Evolutionary conservation across 2,113 vertebrate genomes (phyloP).

Genomic region (Fulmarus glacialis): DNA sequence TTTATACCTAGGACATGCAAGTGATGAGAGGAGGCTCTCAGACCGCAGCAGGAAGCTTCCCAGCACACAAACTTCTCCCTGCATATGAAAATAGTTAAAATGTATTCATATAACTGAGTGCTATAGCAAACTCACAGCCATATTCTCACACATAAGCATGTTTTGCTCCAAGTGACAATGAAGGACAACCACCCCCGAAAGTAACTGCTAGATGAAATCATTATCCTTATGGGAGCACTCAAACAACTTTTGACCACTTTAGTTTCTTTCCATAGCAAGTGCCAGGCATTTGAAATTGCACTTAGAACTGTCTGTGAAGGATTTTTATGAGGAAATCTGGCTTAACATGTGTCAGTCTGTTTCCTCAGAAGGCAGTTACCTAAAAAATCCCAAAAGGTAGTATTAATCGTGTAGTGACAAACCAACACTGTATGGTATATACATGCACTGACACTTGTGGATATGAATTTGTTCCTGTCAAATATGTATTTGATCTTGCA

Average conservation of each 20-base stretch:
- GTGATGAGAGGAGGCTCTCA: not conserved
- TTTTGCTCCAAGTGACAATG: not conserved
- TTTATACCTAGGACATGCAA: not conserved
- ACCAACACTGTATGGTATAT: not conserved
- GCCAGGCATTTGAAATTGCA: not conserved
- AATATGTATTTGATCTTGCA: not conserved
- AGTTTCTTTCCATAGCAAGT: not conserved
- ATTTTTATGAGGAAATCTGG: not conserved
- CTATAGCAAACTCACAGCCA: not conserved
- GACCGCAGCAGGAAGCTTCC: not conserved
- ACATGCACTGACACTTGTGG: not conserved
- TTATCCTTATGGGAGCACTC: not conserved
- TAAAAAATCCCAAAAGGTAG: not conserved
- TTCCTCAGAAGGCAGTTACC: not conserved
- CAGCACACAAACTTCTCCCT: not conserved
- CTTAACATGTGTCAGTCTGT: not conserved
- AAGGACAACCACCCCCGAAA: not conserved
- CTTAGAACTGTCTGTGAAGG: not conserved
- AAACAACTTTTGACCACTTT: not conserved
- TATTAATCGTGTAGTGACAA: not conserved
- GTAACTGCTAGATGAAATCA: not conserved
- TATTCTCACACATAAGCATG: not conserved
- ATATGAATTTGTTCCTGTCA: not conserved
- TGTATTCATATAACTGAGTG: not conserved
- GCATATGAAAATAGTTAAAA: not conserved